A percentile compares a stretch with the other conserved stretches of the same genome.
phyloP scores from a whole-genome alignment of 35 echinoderm and acorn worm genomes.

The Holothuria glaberrima region DNA sequence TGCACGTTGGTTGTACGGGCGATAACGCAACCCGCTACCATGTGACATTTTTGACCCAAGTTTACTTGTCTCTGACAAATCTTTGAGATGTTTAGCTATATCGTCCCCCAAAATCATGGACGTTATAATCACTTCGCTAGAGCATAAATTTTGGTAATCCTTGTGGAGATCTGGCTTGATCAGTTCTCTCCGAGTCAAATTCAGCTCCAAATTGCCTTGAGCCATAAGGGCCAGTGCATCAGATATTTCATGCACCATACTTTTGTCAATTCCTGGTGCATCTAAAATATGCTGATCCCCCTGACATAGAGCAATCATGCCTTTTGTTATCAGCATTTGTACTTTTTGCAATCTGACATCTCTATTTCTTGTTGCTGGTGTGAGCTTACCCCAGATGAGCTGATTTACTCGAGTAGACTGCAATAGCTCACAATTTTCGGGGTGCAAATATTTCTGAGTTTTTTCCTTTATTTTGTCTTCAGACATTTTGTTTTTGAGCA shows the following conservation, averaged over 20 bases:
- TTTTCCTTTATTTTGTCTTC: background rate
- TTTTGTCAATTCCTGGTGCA: background rate
- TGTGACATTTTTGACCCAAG: slow-evolving; percentile 17
- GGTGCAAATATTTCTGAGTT: background rate
- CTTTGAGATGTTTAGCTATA: slow-evolving; percentile 42
- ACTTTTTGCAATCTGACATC: slow-evolving; percentile 30
- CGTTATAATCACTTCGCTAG: background rate
- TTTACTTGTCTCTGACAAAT: slow-evolving; percentile 12
- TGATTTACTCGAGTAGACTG: slow-evolving; percentile 25
- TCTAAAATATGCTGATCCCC: slow-evolving; percentile 1
- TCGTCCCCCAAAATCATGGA: slow-evolving; percentile 11
- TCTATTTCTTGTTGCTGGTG: background rate
- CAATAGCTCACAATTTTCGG: background rate
- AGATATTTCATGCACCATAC: background rate
- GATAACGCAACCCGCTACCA: background rate
- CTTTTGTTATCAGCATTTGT: background rate
- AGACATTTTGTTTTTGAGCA: slow-evolving; percentile 12
- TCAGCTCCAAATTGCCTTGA: slow-evolving; percentile 35
- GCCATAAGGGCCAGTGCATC: slow-evolving; percentile 8
- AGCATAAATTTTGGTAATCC: slow-evolving; percentile 20
- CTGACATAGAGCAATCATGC: slow-evolving; percentile 30
- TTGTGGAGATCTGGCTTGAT: background rate
- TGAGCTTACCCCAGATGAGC: slow-evolving; percentile 4
- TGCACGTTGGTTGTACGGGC: background rate
- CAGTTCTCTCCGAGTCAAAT: slow-evolving; percentile 14